Percentiles rank a stretch among this genome's conserved stretches.
Evolutionary conservation across 2,113 vertebrate species (phyloP).

Genomic region (Isurus oxyrinchus): DNA sequence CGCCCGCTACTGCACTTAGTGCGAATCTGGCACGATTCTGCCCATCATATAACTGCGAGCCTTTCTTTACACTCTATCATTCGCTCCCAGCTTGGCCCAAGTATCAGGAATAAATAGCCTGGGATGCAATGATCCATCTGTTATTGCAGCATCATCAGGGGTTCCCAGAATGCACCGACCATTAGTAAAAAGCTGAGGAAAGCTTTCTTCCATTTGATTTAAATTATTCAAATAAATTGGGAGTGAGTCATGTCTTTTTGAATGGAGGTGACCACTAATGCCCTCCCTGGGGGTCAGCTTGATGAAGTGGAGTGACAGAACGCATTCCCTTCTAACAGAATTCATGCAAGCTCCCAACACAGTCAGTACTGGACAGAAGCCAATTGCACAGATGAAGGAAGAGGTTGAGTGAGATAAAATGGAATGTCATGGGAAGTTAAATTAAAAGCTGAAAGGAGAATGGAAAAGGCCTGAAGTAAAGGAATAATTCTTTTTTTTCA

Average conservation of each 20-base stretch:
- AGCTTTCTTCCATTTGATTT: not conserved
- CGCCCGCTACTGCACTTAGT: no score
- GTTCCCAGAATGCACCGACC: not conserved
- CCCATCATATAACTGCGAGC: not conserved
- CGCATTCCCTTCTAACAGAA: not conserved
- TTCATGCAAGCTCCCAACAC: not conserved
- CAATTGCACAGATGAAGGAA: not conserved
- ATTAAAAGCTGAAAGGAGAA: not conserved
- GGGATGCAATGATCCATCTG: not conserved
- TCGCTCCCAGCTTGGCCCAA: not conserved
- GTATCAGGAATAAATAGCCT: not conserved
- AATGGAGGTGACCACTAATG: not conserved
- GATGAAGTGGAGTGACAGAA: not conserved
- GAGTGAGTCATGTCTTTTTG: not conserved
- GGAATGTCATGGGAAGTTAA: not conserved
- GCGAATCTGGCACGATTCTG: no score
- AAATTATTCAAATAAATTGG: constrained; percentile 20
- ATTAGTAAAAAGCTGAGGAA: not conserved
- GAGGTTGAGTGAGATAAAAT: not conserved
- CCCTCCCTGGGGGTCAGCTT: not conserved
- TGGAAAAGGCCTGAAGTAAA: not conserved
- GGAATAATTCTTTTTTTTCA: no score
- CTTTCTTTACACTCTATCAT: not conserved
- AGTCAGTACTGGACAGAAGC: not conserved
- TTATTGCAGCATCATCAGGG: not conserved